Evolutionary conservation across 2,113 vertebrate genomes (phyloP).

Genomic region (Rhea pennata): DNA sequence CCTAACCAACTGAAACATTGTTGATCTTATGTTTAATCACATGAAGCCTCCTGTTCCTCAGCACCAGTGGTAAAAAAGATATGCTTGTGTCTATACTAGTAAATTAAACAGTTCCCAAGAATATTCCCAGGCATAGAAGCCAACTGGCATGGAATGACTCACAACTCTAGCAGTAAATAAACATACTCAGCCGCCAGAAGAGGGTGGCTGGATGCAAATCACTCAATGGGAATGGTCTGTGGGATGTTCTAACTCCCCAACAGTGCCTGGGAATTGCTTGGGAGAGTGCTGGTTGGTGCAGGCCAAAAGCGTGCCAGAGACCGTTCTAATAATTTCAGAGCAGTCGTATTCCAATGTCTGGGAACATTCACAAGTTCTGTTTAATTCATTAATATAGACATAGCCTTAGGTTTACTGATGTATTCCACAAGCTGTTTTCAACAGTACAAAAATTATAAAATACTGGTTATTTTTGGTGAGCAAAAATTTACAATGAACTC

Average conservation of each 20-base stretch:
- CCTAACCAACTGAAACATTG: not conserved
- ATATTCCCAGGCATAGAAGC: not conserved
- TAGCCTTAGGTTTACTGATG: not conserved
- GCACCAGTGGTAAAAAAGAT: not conserved
- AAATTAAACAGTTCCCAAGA: not conserved
- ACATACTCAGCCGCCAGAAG: not conserved
- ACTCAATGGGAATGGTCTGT: not conserved
- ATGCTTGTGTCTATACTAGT: not conserved
- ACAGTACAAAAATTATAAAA: not conserved
- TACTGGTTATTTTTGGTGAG: not conserved
- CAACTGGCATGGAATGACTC: not conserved
- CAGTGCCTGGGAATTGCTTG: not conserved
- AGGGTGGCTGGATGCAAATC: not conserved
- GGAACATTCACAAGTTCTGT: not conserved
- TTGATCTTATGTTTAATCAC: not conserved
- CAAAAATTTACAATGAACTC: not conserved
- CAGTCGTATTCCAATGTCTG: not conserved
- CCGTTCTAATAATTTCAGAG: not conserved
- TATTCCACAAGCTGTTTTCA: not conserved
- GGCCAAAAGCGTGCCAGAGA: not conserved
- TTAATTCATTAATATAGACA: slow-evolving; percentile 3
- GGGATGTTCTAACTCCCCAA: not conserved
- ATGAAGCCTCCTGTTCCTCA: not conserved
- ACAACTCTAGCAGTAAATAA: not conserved
- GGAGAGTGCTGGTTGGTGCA: not conserved